Evolutionary conservation across 2,888 invertebrate species (phyloP).

Genomic region (Brenthis ino): DNA sequence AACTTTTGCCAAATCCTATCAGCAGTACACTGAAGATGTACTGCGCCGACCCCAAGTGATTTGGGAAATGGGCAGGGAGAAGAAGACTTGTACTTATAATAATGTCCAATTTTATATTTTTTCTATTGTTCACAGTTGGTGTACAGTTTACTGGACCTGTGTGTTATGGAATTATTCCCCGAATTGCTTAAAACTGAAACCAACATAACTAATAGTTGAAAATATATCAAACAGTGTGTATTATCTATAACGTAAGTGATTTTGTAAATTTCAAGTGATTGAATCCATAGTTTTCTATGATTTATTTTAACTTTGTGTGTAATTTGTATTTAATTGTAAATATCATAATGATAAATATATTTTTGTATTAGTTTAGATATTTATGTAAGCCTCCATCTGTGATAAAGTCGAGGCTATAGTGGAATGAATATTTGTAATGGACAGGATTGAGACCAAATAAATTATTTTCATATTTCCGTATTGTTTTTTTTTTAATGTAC

Average conservation of each 20-base stretch:
- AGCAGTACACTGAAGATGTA: too few relatives aligned
- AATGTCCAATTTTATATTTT: slow-evolving; percentile 9
- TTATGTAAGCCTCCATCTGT: slow-evolving; percentile 27
- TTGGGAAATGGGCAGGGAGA: too few relatives aligned
- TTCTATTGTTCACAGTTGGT: slow-evolving; percentile 80
- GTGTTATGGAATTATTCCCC: slow-evolving; percentile 89
- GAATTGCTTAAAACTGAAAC: slow-evolving; percentile 70
- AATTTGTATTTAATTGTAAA: slow-evolving; percentile 57
- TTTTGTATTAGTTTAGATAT: slow-evolving; percentile 57
- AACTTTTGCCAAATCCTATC: too few relatives aligned
- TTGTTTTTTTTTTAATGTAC: slow-evolving; percentile 9
- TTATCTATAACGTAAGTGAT: slow-evolving; percentile 42
- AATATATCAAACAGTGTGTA: slow-evolving; percentile 42
- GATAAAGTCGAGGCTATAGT: slow-evolving; percentile 34
- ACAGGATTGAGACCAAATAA: slow-evolving; percentile 57
- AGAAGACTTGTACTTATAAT: too few relatives aligned
- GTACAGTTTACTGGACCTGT: slow-evolving; percentile 89
- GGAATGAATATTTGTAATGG: slow-evolving; percentile 51
- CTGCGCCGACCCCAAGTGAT: too few relatives aligned
- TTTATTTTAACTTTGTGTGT: slow-evolving; percentile 47
- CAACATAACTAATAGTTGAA: slow-evolving; percentile 60
- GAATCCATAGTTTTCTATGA: slow-evolving; percentile 42
- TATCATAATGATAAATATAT: slow-evolving; percentile 59
- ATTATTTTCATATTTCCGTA: slow-evolving; percentile 62
- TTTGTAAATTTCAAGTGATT: slow-evolving; percentile 49